These are phyloP conservation scores for Lacerta bilineata DNA, from an alignment of 2,797 vertebrate species.

Conservation along the genomic window DNA sequence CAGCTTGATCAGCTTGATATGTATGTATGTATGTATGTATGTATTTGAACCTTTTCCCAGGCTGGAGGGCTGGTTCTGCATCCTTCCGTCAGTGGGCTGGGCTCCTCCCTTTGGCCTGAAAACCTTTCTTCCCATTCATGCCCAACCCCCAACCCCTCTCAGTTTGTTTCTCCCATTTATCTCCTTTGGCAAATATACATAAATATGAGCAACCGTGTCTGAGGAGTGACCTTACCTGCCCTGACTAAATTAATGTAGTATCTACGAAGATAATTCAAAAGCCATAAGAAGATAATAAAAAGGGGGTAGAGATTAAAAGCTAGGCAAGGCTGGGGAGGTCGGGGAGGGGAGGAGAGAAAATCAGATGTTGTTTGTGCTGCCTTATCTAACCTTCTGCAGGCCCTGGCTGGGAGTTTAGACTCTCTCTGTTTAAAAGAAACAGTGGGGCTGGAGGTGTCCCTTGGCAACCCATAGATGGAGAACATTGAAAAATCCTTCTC, in stretches of 20 bases:
- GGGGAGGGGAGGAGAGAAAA: slow-evolving; percentile 43
- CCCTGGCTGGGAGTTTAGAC: slow-evolving; percentile 67
- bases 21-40: too few relatives aligned
- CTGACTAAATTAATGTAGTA: slow-evolving; percentile 81
- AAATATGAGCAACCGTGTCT: slow-evolving; percentile 74
- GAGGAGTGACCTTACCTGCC: slow-evolving; percentile 76
- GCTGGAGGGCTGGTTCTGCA: too few relatives aligned
- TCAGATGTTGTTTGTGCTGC: slow-evolving; percentile 60
- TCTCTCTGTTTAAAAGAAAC: slow-evolving; percentile 62
- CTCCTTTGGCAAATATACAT: slow-evolving; percentile 67
- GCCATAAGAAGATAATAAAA: slow-evolving; percentile 82
- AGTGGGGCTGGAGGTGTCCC: slow-evolving; percentile 29
- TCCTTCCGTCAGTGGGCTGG: too few relatives aligned
- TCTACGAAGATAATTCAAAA: slow-evolving; percentile 84
- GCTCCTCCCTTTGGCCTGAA: too few relatives aligned
- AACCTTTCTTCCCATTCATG: neutral
- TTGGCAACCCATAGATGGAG: neutral
- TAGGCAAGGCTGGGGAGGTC: neutral
- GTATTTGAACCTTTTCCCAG: neutral
- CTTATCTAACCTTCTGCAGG: slow-evolving; percentile 81
- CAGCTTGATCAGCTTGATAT: too few relatives aligned
- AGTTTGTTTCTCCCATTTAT: slow-evolving; percentile 70
- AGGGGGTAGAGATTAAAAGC: slow-evolving; percentile 56
- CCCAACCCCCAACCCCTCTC: neutral
- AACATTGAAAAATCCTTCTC: neutral